Percentiles rank a stretch among this genome's conserved stretches.
phyloP scores from a whole-genome alignment of 2,113 vertebrate genomes.

The Fregetta grallaria region DNA sequence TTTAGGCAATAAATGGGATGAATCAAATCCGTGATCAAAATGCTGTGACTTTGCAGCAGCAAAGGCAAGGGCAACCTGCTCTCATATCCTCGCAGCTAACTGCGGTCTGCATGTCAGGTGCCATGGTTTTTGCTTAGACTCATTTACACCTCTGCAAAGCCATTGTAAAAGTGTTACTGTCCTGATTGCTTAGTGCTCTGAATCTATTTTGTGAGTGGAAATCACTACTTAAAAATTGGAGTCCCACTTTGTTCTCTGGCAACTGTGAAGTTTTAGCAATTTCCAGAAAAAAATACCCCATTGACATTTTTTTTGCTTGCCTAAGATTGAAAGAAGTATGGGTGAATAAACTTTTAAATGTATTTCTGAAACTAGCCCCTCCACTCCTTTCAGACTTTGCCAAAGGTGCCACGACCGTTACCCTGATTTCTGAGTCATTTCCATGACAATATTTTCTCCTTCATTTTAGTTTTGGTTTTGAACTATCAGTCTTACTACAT shows the following conservation, averaged over 20 bases:
- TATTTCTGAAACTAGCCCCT: neutral
- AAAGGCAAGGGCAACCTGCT: neutral
- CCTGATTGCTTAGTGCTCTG: neutral
- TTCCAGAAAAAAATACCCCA: neutral
- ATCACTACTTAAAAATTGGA: neutral
- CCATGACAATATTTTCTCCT: neutral
- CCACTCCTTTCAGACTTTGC: neutral
- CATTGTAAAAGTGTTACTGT: neutral
- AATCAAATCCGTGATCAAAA: neutral
- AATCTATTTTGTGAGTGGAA: neutral
- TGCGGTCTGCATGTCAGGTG: accelerated
- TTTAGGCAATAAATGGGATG: neutral
- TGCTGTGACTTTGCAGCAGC: neutral
- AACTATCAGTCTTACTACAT: neutral
- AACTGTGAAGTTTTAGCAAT: neutral
- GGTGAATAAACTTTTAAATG: neutral
- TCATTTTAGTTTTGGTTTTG: neutral
- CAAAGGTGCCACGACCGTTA: accelerated
- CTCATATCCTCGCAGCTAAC: neutral
- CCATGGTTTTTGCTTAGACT: neutral
- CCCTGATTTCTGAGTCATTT: neutral
- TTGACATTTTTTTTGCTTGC: neutral
- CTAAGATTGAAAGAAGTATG: neutral
- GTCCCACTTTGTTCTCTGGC: neutral
- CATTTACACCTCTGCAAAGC: neutral